phyloP scores from a whole-genome alignment of 1,140 invertebrate species.

The Hermetia illucens region DNA sequence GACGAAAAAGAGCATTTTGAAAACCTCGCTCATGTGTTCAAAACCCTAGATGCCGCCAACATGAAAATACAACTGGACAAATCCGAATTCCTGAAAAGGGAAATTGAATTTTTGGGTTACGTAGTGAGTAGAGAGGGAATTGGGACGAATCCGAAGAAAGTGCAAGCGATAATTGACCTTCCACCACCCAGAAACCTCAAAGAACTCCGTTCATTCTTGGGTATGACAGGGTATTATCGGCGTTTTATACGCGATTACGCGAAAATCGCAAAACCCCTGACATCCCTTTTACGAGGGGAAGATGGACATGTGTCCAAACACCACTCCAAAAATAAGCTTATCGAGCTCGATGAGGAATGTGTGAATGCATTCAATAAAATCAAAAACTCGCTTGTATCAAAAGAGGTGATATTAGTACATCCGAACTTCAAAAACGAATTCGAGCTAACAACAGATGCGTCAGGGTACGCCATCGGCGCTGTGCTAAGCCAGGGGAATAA shows the following conservation, averaged over 20 bases:
- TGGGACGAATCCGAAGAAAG: conserved; percentile 10
- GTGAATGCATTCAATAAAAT: conserved; percentile 25
- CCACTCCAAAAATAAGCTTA: conserved; percentile 5
- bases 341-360: conserved; percentile 5
- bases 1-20: conserved; percentile 28
- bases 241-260: conserved; percentile 8
- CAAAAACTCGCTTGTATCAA: conserved; percentile 25
- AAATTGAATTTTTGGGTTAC: conserved; percentile 10
- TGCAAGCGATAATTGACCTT: conserved; percentile 12
- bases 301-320: conserved; percentile 7
- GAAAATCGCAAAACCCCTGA: conserved; percentile 7
- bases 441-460: conserved; percentile 22
- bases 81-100: conserved; percentile 26
- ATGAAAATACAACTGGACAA: conserved; percentile 33
- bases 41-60: conserved; percentile 19
- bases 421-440: conserved; percentile 21
- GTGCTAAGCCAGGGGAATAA: conserved; percentile 19
- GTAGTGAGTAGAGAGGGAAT: conserved; percentile 6
- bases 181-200: conserved; percentile 5
- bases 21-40: conserved; percentile 20
- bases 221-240: conserved; percentile 9
- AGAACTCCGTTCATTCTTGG: conserved; percentile 8
- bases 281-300: conserved; percentile 4
- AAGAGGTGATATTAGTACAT: conserved; percentile 21
- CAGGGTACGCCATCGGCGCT: conserved; percentile 15